These are phyloP conservation scores for Thalassarche chlororhynchos DNA, from an alignment of 2,113 vertebrate genomes.

Conservation along the genomic window DNA sequence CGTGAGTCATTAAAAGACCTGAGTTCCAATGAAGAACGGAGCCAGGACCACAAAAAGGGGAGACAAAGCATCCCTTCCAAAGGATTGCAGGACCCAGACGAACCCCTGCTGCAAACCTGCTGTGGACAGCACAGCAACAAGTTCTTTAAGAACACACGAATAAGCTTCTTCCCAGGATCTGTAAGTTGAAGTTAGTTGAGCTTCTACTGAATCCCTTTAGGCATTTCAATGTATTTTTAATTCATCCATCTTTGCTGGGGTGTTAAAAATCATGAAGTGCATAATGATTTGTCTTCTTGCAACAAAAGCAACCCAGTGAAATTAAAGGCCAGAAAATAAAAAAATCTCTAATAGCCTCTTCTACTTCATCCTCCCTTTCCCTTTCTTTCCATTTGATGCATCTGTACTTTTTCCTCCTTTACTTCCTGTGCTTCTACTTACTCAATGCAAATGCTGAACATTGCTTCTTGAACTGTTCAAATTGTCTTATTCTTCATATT, in stretches of 20 bases:
- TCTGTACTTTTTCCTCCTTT: neutral
- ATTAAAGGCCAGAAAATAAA: neutral
- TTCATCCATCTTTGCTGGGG: neutral
- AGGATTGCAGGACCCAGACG: neutral
- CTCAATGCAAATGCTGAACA: accelerated
- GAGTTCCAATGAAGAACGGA: accelerated
- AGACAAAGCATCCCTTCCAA: neutral
- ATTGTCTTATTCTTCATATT: neutral
- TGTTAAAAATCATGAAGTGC: accelerated
- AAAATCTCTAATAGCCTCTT: neutral
- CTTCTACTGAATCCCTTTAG: neutral
- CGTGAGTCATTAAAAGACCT: neutral
- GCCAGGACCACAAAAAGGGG: neutral
- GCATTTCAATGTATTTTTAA: neutral
- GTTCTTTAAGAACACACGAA: neutral
- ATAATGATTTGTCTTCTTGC: neutral
- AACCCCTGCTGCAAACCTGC: neutral
- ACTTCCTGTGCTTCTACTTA: neutral
- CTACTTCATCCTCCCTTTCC: neutral
- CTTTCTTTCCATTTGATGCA: neutral
- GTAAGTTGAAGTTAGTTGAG: accelerated
- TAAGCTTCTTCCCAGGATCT: neutral
- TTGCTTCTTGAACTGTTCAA: neutral
- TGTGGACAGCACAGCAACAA: accelerated
- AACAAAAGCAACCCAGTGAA: neutral